Percentiles rank a stretch among this genome's conserved stretches.
Evolutionary conservation across 1,140 invertebrate genomes (phyloP).

Genomic region (Acromyrmex charruanus): DNA sequence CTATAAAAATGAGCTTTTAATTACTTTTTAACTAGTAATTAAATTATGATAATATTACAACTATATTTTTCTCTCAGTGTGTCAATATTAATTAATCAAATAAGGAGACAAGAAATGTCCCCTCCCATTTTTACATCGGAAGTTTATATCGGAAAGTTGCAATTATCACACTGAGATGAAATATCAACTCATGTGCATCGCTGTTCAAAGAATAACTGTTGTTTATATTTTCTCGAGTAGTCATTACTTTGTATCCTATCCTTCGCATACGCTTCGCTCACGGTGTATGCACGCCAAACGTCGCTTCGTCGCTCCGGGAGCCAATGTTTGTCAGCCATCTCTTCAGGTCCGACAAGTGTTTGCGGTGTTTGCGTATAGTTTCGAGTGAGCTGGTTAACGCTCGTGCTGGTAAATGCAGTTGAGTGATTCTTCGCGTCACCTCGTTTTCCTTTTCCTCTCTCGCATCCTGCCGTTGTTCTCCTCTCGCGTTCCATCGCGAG

Average conservation of each 20-base stretch:
- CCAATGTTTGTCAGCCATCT: conserved; percentile 71
- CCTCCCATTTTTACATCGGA: neutral
- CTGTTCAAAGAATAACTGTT: neutral
- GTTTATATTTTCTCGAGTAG: conserved; percentile 38
- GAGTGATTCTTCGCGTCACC: conserved; percentile 61
- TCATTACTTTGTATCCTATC: conserved; percentile 26
- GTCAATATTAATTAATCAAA: neutral
- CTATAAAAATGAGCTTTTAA: too few species aligned
- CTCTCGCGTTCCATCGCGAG: conserved; percentile 30
- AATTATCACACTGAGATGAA: neutral
- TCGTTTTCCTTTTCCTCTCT: conserved; percentile 51
- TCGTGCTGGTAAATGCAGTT: conserved; percentile 58
- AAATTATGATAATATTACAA: too few species aligned
- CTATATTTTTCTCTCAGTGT: too few species aligned
- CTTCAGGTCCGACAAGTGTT: conserved; percentile 67
- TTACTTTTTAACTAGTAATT: too few species aligned
- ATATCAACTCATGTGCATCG: neutral
- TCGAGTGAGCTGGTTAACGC: conserved; percentile 69
- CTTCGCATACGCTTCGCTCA: neutral
- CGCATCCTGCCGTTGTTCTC: conserved; percentile 1
- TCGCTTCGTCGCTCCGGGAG: conserved; percentile 56
- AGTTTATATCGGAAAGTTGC: neutral
- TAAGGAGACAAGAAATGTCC: neutral
- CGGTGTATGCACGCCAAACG: conserved; percentile 17
- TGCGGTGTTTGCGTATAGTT: conserved; percentile 61